Percentiles rank a stretch among this genome's conserved stretches.
Conservation (phyloP, 2,797 vertebrate species). For the Petrocephalus sullivani region DNA sequence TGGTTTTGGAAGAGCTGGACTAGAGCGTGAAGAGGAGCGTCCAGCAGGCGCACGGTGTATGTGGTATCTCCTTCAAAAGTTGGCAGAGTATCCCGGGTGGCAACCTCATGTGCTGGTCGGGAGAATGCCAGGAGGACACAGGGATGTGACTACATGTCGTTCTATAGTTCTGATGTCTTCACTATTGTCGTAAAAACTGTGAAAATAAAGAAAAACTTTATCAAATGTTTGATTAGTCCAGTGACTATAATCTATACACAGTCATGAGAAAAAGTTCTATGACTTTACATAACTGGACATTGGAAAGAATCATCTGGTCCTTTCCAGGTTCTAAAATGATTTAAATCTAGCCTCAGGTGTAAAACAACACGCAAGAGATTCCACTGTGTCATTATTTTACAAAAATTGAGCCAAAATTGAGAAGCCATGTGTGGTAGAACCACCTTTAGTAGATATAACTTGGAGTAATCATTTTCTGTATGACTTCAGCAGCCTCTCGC, state of each 20-base stretch:
- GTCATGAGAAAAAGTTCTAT: too few species aligned
- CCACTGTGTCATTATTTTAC: too few species aligned
- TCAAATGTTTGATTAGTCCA: background rate
- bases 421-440: too few species aligned
- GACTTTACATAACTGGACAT: too few species aligned
- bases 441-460: too few species aligned
- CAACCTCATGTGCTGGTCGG: background rate
- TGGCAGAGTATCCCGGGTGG: background rate
- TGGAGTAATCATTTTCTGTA: too few species aligned
- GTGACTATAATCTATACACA: background rate
- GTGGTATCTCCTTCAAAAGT: background rate
- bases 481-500: too few species aligned
- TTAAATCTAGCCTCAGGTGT: too few species aligned
- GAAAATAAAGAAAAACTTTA: background rate
- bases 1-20: background rate
- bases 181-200: background rate
- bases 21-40: background rate
- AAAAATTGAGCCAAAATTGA: too few species aligned
- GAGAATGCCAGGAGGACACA: background rate
- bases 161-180: background rate
- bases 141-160: background rate
- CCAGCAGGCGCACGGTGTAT: background rate
- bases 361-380: too few species aligned
- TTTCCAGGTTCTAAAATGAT: too few species aligned
- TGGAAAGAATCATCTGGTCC: too few species aligned